Evolutionary conservation across 2,888 invertebrate genomes (phyloP).

Genomic region (Prosopocoilus inquinatus): DNA sequence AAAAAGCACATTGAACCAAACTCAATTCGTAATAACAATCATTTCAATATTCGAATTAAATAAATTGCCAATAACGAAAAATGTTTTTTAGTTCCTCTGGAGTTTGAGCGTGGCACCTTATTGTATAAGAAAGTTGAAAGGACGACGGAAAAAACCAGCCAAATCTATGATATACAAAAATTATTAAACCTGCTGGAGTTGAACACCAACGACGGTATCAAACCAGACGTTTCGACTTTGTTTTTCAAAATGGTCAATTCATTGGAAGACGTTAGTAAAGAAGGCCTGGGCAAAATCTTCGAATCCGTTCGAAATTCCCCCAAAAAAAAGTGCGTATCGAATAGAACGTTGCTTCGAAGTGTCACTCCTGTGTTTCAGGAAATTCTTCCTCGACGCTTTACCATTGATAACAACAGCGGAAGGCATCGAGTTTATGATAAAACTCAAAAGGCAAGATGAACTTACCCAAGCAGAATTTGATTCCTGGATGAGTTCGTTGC

Average conservation of each 20-base stretch:
- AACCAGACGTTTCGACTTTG: conserved; percentile 23
- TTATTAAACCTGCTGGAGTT: conserved; percentile 21
- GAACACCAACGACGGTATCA: conserved; percentile 26
- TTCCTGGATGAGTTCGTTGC: conserved; percentile 27
- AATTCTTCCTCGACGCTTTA: conserved; percentile 29
- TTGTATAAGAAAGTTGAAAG: conserved; percentile 17
- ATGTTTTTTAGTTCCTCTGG: conserved; percentile 17
- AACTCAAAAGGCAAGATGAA: conserved; percentile 21
- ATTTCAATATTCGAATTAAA: neutral
- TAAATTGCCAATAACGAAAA: neutral
- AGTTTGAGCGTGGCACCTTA: conserved; percentile 21
- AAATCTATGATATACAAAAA: conserved; percentile 6
- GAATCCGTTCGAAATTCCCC: conserved; percentile 9
- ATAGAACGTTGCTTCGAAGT: conserved; percentile 1
- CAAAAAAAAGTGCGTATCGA: conserved; percentile 23
- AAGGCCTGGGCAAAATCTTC: conserved; percentile 18
- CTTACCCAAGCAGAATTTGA: conserved; percentile 25
- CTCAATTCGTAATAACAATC: neutral
- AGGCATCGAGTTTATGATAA: conserved; percentile 27
- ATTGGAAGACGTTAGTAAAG: conserved; percentile 19
- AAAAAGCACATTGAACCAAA: neutral
- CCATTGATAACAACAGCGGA: conserved; percentile 24
- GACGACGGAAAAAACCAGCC: neutral
- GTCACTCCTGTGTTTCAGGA: conserved; percentile 18
- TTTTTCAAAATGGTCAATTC: conserved; percentile 25